Conservation (phyloP, 2,113 vertebrate genomes). For the Caranx ignobilis region DNA sequence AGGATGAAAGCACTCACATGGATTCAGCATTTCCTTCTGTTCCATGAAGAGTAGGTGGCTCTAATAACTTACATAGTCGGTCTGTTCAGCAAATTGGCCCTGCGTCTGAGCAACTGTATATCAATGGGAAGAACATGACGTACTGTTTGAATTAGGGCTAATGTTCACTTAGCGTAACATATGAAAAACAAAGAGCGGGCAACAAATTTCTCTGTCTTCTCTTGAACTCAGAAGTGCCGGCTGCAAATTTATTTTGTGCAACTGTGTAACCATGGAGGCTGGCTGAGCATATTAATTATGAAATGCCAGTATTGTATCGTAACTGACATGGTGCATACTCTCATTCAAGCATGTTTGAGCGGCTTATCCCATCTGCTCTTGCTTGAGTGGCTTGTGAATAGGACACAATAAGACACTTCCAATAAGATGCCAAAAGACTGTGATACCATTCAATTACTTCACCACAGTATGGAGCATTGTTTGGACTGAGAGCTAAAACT, state of each 20-base stretch:
- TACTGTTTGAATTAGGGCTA: slow-evolving; percentile 8
- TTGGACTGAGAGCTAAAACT: not conserved
- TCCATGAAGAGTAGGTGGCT: slow-evolving; percentile 22
- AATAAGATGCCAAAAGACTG: not conserved
- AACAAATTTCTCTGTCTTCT: slow-evolving; percentile 9
- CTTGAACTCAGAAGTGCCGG: slow-evolving; percentile 9
- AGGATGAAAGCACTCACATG: slow-evolving; percentile 16
- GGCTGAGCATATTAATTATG: not conserved
- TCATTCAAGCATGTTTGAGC: not conserved
- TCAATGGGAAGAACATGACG: slow-evolving; percentile 24
- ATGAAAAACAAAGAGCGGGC: slow-evolving; percentile 13
- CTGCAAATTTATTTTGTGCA: slow-evolving; percentile 8
- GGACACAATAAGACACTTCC: not conserved
- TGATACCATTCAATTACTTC: no score
- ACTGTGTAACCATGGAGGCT: slow-evolving; percentile 1
- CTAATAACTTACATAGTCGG: slow-evolving; percentile 18
- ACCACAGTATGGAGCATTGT: not conserved
- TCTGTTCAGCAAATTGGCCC: slow-evolving; percentile 4
- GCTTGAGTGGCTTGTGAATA: not conserved
- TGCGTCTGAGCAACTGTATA: slow-evolving; percentile 14
- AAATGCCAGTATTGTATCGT: not conserved
- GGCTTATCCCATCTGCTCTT: not conserved
- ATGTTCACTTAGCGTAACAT: slow-evolving; percentile 7
- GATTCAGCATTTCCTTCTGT: slow-evolving; percentile 1
- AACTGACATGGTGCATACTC: not conserved